Evolutionary conservation across 1,140 invertebrate species (phyloP), one percentile per base, ranked within the genome.

Genomic region (Caerostris extrusa): DNA sequence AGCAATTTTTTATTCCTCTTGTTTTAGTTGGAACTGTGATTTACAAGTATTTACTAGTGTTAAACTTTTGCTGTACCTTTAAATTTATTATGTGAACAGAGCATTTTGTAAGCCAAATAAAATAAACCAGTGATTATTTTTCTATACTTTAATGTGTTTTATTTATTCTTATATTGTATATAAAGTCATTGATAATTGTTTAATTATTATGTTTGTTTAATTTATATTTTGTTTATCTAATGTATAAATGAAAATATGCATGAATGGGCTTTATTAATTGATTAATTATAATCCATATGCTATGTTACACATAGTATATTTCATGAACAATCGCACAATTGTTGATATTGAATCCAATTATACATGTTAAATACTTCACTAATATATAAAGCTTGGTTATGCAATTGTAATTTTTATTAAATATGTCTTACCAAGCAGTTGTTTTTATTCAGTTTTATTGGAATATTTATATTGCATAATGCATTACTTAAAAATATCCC

Each of bases 241-340:
- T 14, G 56, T 83, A 8, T 3, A 58, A 83, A 77, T 57, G n/a
- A 57, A 57, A 57, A 57, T 83, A 7, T 77, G 34, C 34, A 14
- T 50, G 5, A 4, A 34, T 53, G 71, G 50, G 19, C 67, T 77
- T 77, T 50, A 12, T 77, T 77, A 50, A 77, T 77, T 77, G 12
- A 83, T 57, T 83, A 58, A 58, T n/a, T 83, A 17, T 58, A 2
- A 19, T 83, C 57, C 6, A 56, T 56, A n/a, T 57, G 19, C 19
- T 83, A 3, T 57, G n/a, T n/a, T 83, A 10, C 57, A 83, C 55
- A 83, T 57, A 56, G 6, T 57, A 56, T n/a, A 14, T 83, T 83
- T 83, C 82, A 83, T 83, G 17, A 83, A 57, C 82, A 83, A 57
- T 55, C 19, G 82, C 82, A 83, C 82, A 83, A 58, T n/a, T 83